Percentiles rank a stretch among this genome's conserved stretches.
These are phyloP conservation scores for Ifrita kowaldi DNA, from an alignment of 2,113 vertebrate genomes.

Conservation along the genomic window DNA sequence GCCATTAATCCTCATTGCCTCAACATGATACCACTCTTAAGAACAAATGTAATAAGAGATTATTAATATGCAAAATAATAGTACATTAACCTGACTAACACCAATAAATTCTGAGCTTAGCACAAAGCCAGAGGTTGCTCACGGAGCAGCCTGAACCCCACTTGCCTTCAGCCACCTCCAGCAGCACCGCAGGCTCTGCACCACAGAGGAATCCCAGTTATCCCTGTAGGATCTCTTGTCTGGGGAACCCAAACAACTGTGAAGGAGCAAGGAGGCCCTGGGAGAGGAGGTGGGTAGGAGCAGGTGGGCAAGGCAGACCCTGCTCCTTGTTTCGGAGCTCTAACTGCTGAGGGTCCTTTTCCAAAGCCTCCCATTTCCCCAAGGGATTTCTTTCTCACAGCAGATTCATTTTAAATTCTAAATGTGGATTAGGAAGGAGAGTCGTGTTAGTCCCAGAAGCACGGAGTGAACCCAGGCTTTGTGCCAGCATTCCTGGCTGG, in stretches of 20 bases:
- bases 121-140: background rate
- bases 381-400: background rate
- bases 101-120: constrained; percentile 1
- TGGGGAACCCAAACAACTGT: background rate
- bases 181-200: background rate
- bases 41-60: constrained; percentile 58
- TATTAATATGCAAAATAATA: constrained; percentile 61
- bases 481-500: background rate
- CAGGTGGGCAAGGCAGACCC: background rate
- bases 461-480: background rate
- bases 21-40: constrained; percentile 55
- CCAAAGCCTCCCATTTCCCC: background rate
- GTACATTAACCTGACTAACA: constrained; percentile 16
- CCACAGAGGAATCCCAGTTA: background rate
- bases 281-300: background rate
- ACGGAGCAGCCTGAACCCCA: accelerated
- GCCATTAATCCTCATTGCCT: constrained; percentile 65
- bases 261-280: background rate
- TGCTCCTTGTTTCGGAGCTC: background rate
- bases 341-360: background rate
- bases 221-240: background rate
- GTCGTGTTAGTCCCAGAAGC: background rate
- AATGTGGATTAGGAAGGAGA: background rate
- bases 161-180: background rate
- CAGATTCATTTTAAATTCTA: background rate